These are phyloP conservation scores for Sclerodermus sp. DNA, from an alignment of 2,888 invertebrate genomes.

Conservation along the genomic window DNA sequence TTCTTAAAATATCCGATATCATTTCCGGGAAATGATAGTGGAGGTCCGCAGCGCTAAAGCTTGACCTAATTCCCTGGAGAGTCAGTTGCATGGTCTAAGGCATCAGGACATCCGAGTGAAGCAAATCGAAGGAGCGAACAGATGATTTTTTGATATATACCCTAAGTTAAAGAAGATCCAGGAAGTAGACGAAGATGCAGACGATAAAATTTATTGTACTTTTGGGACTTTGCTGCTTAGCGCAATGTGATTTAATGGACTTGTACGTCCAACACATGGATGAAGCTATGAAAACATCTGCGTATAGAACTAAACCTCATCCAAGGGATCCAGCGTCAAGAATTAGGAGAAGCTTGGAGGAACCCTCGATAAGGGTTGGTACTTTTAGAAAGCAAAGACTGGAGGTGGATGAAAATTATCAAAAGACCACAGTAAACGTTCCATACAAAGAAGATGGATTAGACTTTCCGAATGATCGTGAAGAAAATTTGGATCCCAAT, in stretches of 20 bases:
- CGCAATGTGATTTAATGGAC: conserved; percentile 46
- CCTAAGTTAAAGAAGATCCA: background rate
- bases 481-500: conserved; percentile 28
- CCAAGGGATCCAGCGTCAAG: conserved; percentile 30
- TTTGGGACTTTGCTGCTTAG: conserved; percentile 31
- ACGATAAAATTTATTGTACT: conserved; percentile 32
- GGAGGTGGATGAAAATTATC: conserved; percentile 42
- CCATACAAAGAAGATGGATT: conserved; percentile 37
- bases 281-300: conserved; percentile 46
- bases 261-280: conserved; percentile 56
- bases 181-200: conserved; percentile 33
- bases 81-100: background rate
- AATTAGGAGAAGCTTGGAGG: conserved; percentile 30
- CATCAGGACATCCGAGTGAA: background rate
- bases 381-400: conserved; percentile 42
- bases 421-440: conserved; percentile 16
- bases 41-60: too few relatives aligned
- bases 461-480: conserved; percentile 37
- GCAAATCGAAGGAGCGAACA: background rate
- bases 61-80: too few relatives aligned
- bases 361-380: conserved; percentile 30
- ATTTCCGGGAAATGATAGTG: too few relatives aligned
- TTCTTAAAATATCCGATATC: too few relatives aligned
- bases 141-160: conserved; percentile 2
- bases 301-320: conserved; percentile 30